These are phyloP conservation scores for Chaenogobius annularis DNA, from an alignment of 2,113 vertebrate species.

Conservation along the genomic window DNA sequence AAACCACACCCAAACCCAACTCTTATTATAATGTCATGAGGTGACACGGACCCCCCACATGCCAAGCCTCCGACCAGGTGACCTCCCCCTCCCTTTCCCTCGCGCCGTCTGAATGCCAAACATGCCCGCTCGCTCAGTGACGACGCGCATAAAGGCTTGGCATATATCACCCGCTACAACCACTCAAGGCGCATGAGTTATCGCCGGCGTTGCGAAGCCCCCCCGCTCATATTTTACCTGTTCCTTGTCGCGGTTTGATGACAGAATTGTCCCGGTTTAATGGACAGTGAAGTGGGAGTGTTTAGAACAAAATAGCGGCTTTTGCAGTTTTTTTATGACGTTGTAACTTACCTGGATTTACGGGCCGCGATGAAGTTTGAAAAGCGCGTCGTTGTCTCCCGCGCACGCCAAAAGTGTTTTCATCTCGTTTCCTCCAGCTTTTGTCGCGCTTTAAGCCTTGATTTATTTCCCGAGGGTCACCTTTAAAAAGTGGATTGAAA, in stretches of 20 bases:
- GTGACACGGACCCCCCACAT: constrained; percentile 20
- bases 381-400: constrained; percentile 63
- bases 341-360: constrained; percentile 70
- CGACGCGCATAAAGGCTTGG: constrained; percentile 63
- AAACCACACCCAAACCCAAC: no score
- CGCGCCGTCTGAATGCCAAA: constrained; percentile 58
- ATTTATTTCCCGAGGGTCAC: constrained; percentile 60
- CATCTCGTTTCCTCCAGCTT: constrained; percentile 57
- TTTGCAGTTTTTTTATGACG: constrained; percentile 57
- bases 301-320: constrained; percentile 62
- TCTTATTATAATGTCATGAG: no score
- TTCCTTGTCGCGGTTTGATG: constrained; percentile 68
- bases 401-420: constrained; percentile 53
- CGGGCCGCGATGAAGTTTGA: constrained; percentile 63
- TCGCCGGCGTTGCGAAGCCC: constrained; percentile 54
- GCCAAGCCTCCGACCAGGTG: constrained; percentile 35
- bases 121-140: constrained; percentile 67
- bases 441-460: constrained; percentile 49
- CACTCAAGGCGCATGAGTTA: constrained; percentile 65
- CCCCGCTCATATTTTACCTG: constrained; percentile 66
- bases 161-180: constrained; percentile 50
- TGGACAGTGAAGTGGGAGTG: constrained; percentile 65
- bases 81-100: constrained; percentile 47
- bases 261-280: constrained; percentile 67
- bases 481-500: constrained; percentile 61